Evolutionary conservation across 2,113 vertebrate species (phyloP), one percentile per base, ranked within the genome.

Genomic region (Cyanistes caeruleus): DNA sequence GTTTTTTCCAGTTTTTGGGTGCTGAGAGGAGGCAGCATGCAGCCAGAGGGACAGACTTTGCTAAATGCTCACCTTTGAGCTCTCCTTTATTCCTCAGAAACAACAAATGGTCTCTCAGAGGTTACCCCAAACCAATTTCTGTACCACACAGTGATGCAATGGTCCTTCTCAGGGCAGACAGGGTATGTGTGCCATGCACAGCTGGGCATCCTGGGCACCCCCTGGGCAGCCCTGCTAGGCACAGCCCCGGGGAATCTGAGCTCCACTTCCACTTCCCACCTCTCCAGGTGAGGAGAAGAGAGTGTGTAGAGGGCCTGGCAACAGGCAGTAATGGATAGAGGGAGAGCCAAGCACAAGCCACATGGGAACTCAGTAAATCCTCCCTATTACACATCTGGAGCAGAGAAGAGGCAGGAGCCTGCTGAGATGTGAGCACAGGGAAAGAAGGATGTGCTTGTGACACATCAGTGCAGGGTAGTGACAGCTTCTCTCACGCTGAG

Each of bases 381-480:
- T 81, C 46, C 60, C 69, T 75, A 67, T 88, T 59, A 22, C 1
- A 9, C 39, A 89, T n/a, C 39, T 56, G 52, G 73, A 44, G 69
- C 59, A 76, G 43, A 46, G 46, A 22, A n/a, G 41, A 77, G 73
- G 64, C 68, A 48, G 74, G 64, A 84, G 31, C 37, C 52, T 62
- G 48, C 30, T 2, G 84, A 74, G 84, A 81, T 65, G 60, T 8
- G 76, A 91, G 44, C 3, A 8, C 49, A 68, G 41, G 85, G 69
- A 20, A 68, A 59, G 86, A 59, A 72, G 48, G 64, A 84, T 74
- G 72, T 51, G 67, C 79, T 95, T 85, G 82, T 53, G 87, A 84
- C 65, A 78, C 73, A 49, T 92, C 82, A 92, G 37, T 0, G 1
- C n/a, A 23, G 84, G 27, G 62, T 63, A 89, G 52, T 56, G 69